Evolutionary conservation across 2,797 vertebrate species (phyloP).

Genomic region (Poeciliopsis infans): DNA sequence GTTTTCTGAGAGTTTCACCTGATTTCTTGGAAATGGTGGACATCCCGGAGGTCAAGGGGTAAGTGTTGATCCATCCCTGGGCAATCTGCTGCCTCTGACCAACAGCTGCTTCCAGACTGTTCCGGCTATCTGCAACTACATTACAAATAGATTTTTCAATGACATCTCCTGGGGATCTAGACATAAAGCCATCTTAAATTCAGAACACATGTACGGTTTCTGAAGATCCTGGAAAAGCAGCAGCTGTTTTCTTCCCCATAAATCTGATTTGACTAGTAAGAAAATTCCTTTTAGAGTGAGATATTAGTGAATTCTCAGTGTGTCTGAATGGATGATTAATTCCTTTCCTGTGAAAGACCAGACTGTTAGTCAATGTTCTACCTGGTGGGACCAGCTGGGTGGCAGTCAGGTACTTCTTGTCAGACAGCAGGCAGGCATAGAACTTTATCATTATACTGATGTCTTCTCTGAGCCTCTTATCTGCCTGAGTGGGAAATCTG

Average conservation of each 20-base stretch:
- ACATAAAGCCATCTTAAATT: constrained; percentile 1
- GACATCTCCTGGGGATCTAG: constrained; percentile 93
- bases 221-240: not conserved
- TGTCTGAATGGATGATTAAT: not conserved
- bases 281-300: not conserved
- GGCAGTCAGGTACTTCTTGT: constrained; percentile 96
- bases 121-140: constrained; percentile 85
- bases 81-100: constrained; percentile 92
- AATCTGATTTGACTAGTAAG: not conserved
- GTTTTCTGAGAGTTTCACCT: constrained; percentile 72
- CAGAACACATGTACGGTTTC: not conserved
- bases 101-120: constrained; percentile 88
- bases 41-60: constrained; percentile 95
- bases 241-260: not conserved
- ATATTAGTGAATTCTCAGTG: not conserved
- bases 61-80: constrained; percentile 99
- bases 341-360: not conserved
- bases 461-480: constrained; percentile 93
- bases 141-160: constrained; percentile 84
- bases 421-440: constrained; percentile 94
- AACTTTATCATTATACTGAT: constrained; percentile 97
- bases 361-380: constrained; percentile 46
- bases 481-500: constrained; percentile 93
- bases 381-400: constrained; percentile 93
- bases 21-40: constrained; percentile 99